Base-by-base conservation (phyloP, 2,113 vertebrate species). In the Balaeniceps rex region DNA sequence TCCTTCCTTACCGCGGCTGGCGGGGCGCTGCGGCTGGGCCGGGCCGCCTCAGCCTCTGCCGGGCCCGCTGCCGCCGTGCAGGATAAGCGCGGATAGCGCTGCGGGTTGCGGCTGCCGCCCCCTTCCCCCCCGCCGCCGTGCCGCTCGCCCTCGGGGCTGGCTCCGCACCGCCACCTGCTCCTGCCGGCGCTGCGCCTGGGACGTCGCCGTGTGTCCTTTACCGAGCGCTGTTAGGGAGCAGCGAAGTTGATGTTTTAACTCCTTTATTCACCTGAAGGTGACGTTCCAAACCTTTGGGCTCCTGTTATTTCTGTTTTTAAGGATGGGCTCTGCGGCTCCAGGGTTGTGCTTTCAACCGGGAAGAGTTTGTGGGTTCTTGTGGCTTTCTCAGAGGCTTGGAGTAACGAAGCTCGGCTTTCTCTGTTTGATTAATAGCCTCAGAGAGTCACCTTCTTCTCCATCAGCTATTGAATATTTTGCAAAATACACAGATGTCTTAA, bases 141-240 rank as follows among this genome's bases (percentile, higher is more conserved):
- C 29, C 21, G 15, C 33, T 26, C 16, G 40, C n/a, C 23, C 19
- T 1, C 25, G 6, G 49, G 13, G 34, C 54, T 14, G n/a, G 29
- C 47, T 2, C 19, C 15, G 63, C 51, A 1, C 38, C 12, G 52
- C 22, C 31, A 8, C 22, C 36, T 6, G 55, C 80, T 10, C 33
- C 15, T 2, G 33, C 36, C 46, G 5, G 49, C 49, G 21, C 42
- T 4, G 40, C 12, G 36, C 3, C 47, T 0, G 22, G 52, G 38
- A 5, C 29, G 6, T 2, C 3, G 19, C 19, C 3, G 0, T 2
- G 14, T 7, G 26, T 2, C 28, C 57, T 9, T 22, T 1, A 3
- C 17, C n/a, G 0, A 2, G n/a, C 40, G 0, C 44, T 9, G 47
- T 3, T 3, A 10, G 14, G 21, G 46, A 4, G 47, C 49, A 4